Evolutionary conservation across 2,797 vertebrate genomes (phyloP).

Genomic region (Sebastes glaucus): DNA sequence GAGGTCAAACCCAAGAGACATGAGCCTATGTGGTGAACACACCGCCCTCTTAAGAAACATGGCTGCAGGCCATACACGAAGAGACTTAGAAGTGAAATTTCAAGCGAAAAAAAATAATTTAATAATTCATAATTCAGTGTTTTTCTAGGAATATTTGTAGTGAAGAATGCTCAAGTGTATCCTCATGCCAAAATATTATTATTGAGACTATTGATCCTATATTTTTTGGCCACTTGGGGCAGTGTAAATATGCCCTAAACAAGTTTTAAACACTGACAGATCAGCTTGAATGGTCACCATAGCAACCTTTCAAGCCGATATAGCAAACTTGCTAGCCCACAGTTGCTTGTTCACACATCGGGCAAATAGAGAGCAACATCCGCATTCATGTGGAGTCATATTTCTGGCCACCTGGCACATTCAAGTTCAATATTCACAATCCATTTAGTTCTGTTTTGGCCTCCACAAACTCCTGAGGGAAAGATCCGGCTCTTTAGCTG

Average conservation of each 20-base stretch:
- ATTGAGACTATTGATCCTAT: not conserved
- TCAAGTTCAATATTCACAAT: not conserved
- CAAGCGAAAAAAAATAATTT: not conserved
- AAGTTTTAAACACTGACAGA: not conserved
- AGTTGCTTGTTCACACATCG: not conserved
- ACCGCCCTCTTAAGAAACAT: not conserved
- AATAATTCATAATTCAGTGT: not conserved
- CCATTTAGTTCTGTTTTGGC: not conserved
- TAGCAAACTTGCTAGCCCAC: not conserved
- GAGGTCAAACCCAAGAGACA: constrained; percentile 3
- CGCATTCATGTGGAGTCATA: not conserved
- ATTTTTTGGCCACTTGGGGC: not conserved
- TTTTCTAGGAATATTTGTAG: not conserved
- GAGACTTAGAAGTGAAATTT: not conserved
- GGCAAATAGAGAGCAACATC: not conserved
- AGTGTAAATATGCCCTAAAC: not conserved
- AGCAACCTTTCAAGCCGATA: not conserved
- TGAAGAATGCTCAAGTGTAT: not conserved
- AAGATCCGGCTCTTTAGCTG: not conserved
- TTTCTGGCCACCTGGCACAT: not conserved
- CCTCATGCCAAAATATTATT: not conserved
- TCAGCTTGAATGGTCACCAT: no score
- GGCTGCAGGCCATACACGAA: not conserved
- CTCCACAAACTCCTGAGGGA: not conserved
- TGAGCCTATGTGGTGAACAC: not conserved